Base-by-base conservation (phyloP, 2,113 vertebrate species). In the Rhinolophus ferrumequinum region DNA sequence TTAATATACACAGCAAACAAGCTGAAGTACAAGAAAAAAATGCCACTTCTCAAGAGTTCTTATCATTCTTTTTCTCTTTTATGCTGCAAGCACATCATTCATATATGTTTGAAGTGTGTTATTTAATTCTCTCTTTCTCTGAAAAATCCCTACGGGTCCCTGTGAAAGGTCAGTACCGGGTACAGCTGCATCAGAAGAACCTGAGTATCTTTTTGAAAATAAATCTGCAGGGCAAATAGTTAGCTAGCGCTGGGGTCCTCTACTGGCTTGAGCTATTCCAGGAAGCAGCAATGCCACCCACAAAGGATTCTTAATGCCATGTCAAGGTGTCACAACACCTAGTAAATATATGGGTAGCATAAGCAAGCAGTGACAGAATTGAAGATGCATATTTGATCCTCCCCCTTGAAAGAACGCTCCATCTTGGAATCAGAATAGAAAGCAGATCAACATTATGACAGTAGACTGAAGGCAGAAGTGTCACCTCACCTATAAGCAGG, bases 81-180 rank as follows among this genome's bases (percentile, higher is more conserved):
- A 26, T 64, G 64, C 41, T 38, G 0, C 0, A 54, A 66, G 38
- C 41, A 54, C 75, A 75, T 41, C 88, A 18, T 12, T 73, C 83
- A 89, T 56, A 33, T 58, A 66, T 4, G 14, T 76, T 90, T 41
- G 38, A 92, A 95, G 89, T 33, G 10, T 62, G 18, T 11, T 4
- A 38, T 66, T 83, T 93, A 66, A 92, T 90, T 92, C 83, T 94
- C 52, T 64, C 64, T 76, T 69, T 44, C 62, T 95, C 83, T 93
- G 60, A 70, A 96, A 91, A 86, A 18, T 52, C 93, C 79, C 88
- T 60, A 30, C 76, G 64, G 26, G 73, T 89, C 64, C 73, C 86
- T 80, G 22, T 76, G 95, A 97, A 97, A 95, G 88, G 88, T 95
- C 58, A 95, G 44, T 86, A 75, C 24, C 56, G 60, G 33, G 19